phyloP scores from a whole-genome alignment of 2,888 invertebrate species.

The Dryomyza anilis region DNA sequence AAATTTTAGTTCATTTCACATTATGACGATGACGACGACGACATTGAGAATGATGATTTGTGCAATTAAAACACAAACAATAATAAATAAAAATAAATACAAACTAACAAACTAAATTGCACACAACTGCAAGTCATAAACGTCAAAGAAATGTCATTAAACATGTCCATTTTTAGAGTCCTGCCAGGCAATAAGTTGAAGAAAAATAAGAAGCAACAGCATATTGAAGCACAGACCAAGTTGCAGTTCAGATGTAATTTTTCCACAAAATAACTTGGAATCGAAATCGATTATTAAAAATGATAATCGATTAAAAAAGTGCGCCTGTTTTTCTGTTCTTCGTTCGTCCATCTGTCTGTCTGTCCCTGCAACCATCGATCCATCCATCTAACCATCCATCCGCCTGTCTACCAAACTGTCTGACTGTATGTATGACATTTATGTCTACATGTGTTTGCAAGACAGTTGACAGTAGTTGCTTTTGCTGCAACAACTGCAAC shows the following conservation, averaged over 20 bases:
- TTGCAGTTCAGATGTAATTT: conserved; percentile 35
- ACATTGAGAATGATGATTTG: no score
- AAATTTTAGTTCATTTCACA: conserved; percentile 19
- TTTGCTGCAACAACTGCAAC: neutral
- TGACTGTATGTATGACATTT: conserved; percentile 45
- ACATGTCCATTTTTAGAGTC: conserved; percentile 17
- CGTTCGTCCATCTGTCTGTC: neutral
- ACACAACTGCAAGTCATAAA: conserved; percentile 43
- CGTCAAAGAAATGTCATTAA: conserved; percentile 42
- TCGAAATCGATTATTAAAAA: conserved; percentile 61
- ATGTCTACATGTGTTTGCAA: conserved; percentile 60
- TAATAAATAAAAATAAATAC: neutral
- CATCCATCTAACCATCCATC: neutral
- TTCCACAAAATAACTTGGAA: conserved; percentile 30
- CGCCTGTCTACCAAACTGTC: conserved; percentile 8
- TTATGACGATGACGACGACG: no score
- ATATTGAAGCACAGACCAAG: neutral
- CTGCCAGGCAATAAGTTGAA: neutral
- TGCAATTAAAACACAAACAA: conserved; percentile 14
- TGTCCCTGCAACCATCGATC: neutral
- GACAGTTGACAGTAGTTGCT: conserved; percentile 51
- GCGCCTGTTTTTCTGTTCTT: conserved; percentile 17
- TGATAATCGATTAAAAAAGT: conserved; percentile 60
- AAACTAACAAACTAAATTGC: neutral
- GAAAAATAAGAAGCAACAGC: neutral